A percentile compares a stretch with the other conserved stretches of the same genome.
Evolutionary conservation across 92 coral and sea anemone genomes (phyloP).

Genomic region (Anthopleura xanthogrammica): DNA sequence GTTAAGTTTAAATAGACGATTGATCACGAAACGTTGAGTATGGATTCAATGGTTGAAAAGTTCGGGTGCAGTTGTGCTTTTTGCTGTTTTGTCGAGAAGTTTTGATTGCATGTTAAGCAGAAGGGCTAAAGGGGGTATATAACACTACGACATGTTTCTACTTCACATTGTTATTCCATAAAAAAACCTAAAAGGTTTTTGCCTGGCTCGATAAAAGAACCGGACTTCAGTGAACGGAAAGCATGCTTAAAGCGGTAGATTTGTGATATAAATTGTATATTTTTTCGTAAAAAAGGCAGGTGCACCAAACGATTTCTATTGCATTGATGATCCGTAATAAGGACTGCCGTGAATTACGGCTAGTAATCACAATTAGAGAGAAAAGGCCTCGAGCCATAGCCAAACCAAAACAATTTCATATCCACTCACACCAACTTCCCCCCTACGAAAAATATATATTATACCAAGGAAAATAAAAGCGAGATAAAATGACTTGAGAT

Average conservation of each 20-base stretch:
- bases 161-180: neutral
- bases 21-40: neutral
- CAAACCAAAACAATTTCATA: conserved; percentile 25
- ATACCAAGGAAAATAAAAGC: neutral
- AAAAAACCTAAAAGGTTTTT: conserved; percentile 25
- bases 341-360: conserved; percentile 39
- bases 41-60: neutral
- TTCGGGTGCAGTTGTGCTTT: conserved; percentile 7
- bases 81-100: neutral
- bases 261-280: conserved; percentile 26
- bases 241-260: conserved; percentile 25
- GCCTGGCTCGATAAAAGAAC: conserved; percentile 23
- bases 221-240: conserved; percentile 29
- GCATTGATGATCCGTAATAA: conserved; percentile 35
- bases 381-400: conserved; percentile 25
- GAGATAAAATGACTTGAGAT: neutral
- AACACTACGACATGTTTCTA: neutral
- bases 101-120: conserved; percentile 12
- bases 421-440: conserved; percentile 29
- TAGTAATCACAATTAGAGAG: conserved; percentile 39
- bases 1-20: neutral
- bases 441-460: neutral
- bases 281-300: conserved; percentile 22
- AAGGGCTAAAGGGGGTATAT: neutral
- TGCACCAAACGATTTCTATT: conserved; percentile 8